A percentile compares a stretch with the other conserved stretches of the same genome.
phyloP scores from a whole-genome alignment of 2,888 invertebrate genomes.

The Euproctis similis region DNA sequence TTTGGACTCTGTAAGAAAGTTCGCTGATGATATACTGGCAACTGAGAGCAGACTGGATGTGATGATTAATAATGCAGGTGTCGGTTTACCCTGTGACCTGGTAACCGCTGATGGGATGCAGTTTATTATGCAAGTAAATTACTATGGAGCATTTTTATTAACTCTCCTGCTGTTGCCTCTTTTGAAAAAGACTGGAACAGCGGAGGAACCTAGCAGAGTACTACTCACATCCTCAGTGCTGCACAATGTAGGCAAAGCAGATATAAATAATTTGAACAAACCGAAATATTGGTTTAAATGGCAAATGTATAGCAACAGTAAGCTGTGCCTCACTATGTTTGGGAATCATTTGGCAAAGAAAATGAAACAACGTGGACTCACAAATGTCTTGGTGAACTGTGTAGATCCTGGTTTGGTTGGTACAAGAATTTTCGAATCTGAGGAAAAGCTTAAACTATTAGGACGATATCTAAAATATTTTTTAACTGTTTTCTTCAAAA shows the following conservation, averaged over 20 bases:
- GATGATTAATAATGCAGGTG: slow-evolving; percentile 91
- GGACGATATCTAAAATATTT: slow-evolving; percentile 64
- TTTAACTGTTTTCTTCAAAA: slow-evolving; percentile 42
- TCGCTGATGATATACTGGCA: slow-evolving; percentile 82
- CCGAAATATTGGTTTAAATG: slow-evolving; percentile 61
- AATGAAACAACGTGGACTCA: slow-evolving; percentile 70
- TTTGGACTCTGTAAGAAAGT: slow-evolving; percentile 82
- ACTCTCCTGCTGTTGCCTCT: slow-evolving; percentile 89
- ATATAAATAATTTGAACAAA: slow-evolving; percentile 78
- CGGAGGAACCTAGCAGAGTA: slow-evolving; percentile 79
- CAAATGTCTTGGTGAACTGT: slow-evolving; percentile 83
- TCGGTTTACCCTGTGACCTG: slow-evolving; percentile 52
- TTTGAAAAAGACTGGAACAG: slow-evolving; percentile 70
- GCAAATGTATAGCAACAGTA: slow-evolving; percentile 71
- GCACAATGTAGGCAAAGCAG: slow-evolving; percentile 78
- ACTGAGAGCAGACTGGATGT: slow-evolving; percentile 83
- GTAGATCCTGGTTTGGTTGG: slow-evolving; percentile 88
- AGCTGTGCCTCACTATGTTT: slow-evolving; percentile 83
- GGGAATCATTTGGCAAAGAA: slow-evolving; percentile 81
- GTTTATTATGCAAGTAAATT: slow-evolving; percentile 91
- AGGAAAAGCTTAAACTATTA: slow-evolving; percentile 58
- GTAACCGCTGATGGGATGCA: slow-evolving; percentile 87
- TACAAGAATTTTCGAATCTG: slow-evolving; percentile 79
- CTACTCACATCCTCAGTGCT: slow-evolving; percentile 84
- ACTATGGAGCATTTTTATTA: slow-evolving; percentile 92